Evolutionary conservation across 2,888 invertebrate genomes (phyloP), one percentile per base, ranked within the genome.

Genomic region (Cephus sareptanus): DNA sequence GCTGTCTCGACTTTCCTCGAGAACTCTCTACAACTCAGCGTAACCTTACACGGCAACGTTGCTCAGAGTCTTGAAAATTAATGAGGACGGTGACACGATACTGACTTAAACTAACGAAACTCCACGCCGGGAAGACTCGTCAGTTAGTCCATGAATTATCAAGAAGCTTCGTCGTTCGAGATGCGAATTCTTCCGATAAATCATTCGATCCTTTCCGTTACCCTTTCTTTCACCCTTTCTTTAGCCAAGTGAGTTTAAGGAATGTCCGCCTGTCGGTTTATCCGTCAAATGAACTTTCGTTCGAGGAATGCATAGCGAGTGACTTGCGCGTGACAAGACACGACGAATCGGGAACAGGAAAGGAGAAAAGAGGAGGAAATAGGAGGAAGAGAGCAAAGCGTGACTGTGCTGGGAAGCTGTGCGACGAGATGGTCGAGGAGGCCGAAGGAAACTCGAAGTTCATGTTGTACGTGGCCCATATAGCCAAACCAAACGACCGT

Each of bases 11-110:
- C 9, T 56, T 56, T 23, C 56, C 23, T 56, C 56, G 23, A 23
- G 1, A 56, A 56, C 23, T 56, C 56, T 23, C 23, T 23, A 23
- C 9, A 2, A 56, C 9, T 56, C 56, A 23, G 9, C 82, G 88
- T 86, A 88, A 87, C 83, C 81, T 82, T 84, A 85, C 81, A 87
- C 88, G 83, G 80, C 77, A 81, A 85, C 85, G 83, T 85, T 86
- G 86, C 86, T 88, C 86, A 86, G 87, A 85, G 83, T 82, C 82
- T 77, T 81, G 83, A 85, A 86, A 88, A 88, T 88, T 88, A 87
- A 88, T 87, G 56, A 56, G 56, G 23, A 23, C 56, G 56, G 23
- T 56, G 56, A 77, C 69, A 75, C 40, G 70, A 68, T 33, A 74
- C 76, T 75, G 76, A 75, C 76, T 70, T 73, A 56, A 76, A 76